These are phyloP conservation scores for Papilio protenor DNA, from an alignment of 2,888 invertebrate genomes.

Conservation along the genomic window DNA sequence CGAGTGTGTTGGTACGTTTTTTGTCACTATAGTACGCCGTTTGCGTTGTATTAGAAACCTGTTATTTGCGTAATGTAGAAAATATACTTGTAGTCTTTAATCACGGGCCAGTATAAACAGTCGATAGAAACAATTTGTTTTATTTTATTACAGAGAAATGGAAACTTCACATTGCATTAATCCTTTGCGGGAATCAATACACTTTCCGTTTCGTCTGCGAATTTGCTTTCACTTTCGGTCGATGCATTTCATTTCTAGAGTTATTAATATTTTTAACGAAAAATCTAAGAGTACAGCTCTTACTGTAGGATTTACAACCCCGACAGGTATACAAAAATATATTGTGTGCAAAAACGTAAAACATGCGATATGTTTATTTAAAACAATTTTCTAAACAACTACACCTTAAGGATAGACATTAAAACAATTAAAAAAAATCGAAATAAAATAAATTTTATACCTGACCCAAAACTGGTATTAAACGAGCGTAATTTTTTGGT, in stretches of 20 bases:
- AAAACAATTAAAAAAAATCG: constrained; percentile 51
- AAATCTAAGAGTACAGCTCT: neutral
- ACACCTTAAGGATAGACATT: constrained; percentile 50
- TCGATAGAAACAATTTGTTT: neutral
- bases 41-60: neutral
- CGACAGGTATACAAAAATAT: neutral
- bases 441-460: constrained; percentile 16
- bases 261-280: neutral
- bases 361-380: neutral
- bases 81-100: neutral
- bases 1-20: neutral
- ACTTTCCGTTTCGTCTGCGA: constrained; percentile 23
- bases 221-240: constrained; percentile 24
- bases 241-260: neutral
- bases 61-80: neutral
- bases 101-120: neutral
- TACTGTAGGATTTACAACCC: neutral
- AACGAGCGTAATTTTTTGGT: constrained; percentile 61
- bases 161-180: neutral
- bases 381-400: neutral
- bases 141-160: neutral
- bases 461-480: constrained; percentile 54
- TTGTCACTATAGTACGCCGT: neutral
- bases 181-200: neutral
- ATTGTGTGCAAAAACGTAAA: neutral